A percentile compares a stretch with the other conserved stretches of the same genome.
Evolutionary conservation across 2,797 vertebrate genomes (phyloP).

Genomic region (Somateria mollissima): DNA sequence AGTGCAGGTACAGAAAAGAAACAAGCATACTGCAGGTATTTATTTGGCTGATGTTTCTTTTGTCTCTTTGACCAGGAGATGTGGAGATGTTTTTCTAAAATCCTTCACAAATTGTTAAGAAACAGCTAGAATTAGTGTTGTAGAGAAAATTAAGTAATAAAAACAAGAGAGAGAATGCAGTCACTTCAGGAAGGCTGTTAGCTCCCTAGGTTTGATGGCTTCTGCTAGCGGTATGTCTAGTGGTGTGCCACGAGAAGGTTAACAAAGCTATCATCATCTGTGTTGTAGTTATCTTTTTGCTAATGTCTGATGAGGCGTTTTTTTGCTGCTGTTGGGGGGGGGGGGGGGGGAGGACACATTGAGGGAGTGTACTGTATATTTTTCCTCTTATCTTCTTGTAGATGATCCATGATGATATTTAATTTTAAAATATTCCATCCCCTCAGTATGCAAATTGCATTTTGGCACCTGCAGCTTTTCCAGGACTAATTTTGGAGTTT

Average conservation of each 20-base stretch:
- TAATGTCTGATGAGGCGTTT: background rate
- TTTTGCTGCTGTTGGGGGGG: background rate
- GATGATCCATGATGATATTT: background rate
- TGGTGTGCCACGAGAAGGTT: background rate
- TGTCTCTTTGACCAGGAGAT: background rate
- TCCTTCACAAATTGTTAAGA: background rate
- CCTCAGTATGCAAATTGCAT: constrained; percentile 4
- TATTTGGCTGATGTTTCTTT: background rate
- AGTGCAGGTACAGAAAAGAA: background rate
- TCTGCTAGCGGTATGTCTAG: background rate
- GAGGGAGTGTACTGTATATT: background rate
- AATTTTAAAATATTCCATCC: constrained; percentile 28
- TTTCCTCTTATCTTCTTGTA: constrained; percentile 4
- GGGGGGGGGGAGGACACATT: too few relatives aligned
- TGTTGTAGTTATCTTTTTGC: background rate
- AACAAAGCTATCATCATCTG: background rate
- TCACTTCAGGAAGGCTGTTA: background rate
- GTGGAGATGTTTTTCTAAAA: background rate
- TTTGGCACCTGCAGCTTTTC: constrained; percentile 36
- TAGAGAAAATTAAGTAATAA: background rate
- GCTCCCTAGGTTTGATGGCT: background rate
- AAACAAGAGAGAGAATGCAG: background rate
- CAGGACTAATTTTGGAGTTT: constrained; percentile 38
- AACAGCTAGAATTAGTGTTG: background rate
- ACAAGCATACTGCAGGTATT: background rate